Evolutionary conservation across 2,797 vertebrate genomes (phyloP).

Genomic region (Sebastolobus altivelis): DNA sequence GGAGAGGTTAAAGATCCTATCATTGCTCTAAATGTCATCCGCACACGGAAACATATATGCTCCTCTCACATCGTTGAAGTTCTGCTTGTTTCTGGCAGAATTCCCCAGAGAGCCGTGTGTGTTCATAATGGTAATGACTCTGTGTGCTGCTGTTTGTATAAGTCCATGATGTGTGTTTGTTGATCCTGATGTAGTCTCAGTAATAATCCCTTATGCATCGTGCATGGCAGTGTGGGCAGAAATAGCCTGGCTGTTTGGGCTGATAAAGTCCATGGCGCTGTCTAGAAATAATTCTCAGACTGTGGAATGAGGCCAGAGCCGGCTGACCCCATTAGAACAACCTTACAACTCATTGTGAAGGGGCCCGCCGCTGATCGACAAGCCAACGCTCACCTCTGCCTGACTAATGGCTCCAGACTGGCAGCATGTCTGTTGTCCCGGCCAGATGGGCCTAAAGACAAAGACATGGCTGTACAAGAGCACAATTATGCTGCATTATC

Average conservation of each 20-base stretch:
- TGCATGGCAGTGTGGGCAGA: slow-evolving; percentile 44
- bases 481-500: not conserved
- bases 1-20: slow-evolving; percentile 64
- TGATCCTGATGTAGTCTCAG: slow-evolving; percentile 23
- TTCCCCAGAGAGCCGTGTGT: slow-evolving; percentile 5
- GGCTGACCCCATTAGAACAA: slow-evolving; percentile 54
- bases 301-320: slow-evolving; percentile 50
- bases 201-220: slow-evolving; percentile 39
- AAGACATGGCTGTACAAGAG: not conserved
- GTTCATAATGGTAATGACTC: not conserved
- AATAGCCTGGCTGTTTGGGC: slow-evolving; percentile 36
- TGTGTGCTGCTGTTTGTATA: slow-evolving; percentile 14
- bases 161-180: slow-evolving; percentile 21
- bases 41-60: not conserved
- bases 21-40: slow-evolving; percentile 37
- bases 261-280: slow-evolving; percentile 32
- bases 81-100: slow-evolving; percentile 4
- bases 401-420: slow-evolving; percentile 15
- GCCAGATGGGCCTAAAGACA: slow-evolving; percentile 8
- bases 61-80: not conserved
- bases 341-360: slow-evolving; percentile 41
- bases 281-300: slow-evolving; percentile 48
- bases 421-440: slow-evolving; percentile 9
- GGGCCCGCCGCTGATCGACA: slow-evolving; percentile 17
- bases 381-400: not conserved